Percentiles rank a stretch among this genome's conserved stretches.
These are phyloP conservation scores for Oscheius myriophilus DNA, from an alignment of 2,888 invertebrate species.

Conservation along the genomic window DNA sequence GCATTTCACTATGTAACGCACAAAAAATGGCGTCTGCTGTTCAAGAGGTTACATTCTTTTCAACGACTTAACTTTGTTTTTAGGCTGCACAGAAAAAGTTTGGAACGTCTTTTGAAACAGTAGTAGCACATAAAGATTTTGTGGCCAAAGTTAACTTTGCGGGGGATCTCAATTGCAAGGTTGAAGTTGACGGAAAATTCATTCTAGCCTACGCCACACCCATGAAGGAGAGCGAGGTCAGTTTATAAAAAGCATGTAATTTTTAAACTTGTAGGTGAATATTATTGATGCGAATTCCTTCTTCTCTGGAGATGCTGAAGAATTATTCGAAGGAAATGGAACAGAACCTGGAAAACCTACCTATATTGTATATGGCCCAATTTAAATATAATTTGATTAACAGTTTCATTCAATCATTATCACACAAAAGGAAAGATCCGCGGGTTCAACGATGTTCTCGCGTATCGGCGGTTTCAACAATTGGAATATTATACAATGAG, in stretches of 20 bases:
- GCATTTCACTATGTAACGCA: slow-evolving; percentile 54
- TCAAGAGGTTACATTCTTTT: slow-evolving; percentile 38
- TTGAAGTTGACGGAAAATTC: slow-evolving; percentile 59
- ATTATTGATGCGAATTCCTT: slow-evolving; percentile 58
- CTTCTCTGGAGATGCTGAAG: slow-evolving; percentile 52
- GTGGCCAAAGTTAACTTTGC: slow-evolving; percentile 58
- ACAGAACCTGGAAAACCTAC: slow-evolving; percentile 53
- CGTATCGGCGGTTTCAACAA: neutral
- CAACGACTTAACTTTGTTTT: neutral
- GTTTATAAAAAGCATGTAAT: neutral
- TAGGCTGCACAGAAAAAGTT: slow-evolving; percentile 55
- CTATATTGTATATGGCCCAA: slow-evolving; percentile 59
- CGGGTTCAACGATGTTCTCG: slow-evolving; percentile 15
- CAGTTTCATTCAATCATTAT: slow-evolving; percentile 8
- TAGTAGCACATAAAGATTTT: slow-evolving; percentile 57
- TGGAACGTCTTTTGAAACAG: slow-evolving; percentile 51
- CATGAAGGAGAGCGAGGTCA: slow-evolving; percentile 44
- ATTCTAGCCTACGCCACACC: slow-evolving; percentile 58
- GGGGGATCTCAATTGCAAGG: slow-evolving; percentile 58
- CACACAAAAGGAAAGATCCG: slow-evolving; percentile 26
- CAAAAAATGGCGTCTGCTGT: slow-evolving; percentile 59
- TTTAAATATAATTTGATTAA: slow-evolving; percentile 17
- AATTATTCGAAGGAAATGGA: slow-evolving; percentile 43
- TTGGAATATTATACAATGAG: neutral
- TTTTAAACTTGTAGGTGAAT: slow-evolving; percentile 31